Base-by-base conservation (phyloP, 2,888 invertebrate species). In the Tenthredo livida region DNA sequence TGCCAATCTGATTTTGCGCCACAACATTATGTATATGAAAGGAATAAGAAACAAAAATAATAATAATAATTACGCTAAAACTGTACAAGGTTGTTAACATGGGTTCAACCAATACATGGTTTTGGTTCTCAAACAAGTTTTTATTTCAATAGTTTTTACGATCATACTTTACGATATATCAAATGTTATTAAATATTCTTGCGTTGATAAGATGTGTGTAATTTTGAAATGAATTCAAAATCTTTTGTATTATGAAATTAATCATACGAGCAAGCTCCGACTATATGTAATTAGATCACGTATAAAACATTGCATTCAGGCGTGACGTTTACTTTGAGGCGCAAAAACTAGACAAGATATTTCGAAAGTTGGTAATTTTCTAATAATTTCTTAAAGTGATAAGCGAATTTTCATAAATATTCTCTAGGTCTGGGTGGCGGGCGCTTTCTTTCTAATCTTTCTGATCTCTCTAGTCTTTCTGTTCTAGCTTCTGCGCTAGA, bases 391-490 rank as follows among this genome's bases (percentile, higher is more conserved):
- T 67, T 65, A 47, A 67, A 83, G 40, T 70, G 43, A 40, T 85
- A 85, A 47, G 82, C 84, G 88, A 89, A 91, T 88, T 92, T 93
- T 93, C 92, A 93, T 91, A 92, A 92, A 88, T 93, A 93, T 86
- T 93, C 93, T 85, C 93, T 89, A 33, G 93, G 92, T 87, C 93
- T 91, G 65, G 93, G 92, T 67, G 93, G 92, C 40, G 92, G 93
- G 88, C 93, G 91, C 87, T 93, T 93, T 21, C 92, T 89, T 43
- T 91, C 91, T 72, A 88, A 87, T 65, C 91, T 87, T 33, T 90
- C 90, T 83, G 86, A 83, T 54, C 90, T 87, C 25, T 90, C 90
- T 37, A 85, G 87, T 85, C 89, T 88, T 43, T 91, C 91, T 54
- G 88, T 86, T 84, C 88, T 88, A 43, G 90, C 90, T 70, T 87